Base-by-base conservation (phyloP, 1,140 invertebrate species). In the Zelostemma sp. region DNA sequence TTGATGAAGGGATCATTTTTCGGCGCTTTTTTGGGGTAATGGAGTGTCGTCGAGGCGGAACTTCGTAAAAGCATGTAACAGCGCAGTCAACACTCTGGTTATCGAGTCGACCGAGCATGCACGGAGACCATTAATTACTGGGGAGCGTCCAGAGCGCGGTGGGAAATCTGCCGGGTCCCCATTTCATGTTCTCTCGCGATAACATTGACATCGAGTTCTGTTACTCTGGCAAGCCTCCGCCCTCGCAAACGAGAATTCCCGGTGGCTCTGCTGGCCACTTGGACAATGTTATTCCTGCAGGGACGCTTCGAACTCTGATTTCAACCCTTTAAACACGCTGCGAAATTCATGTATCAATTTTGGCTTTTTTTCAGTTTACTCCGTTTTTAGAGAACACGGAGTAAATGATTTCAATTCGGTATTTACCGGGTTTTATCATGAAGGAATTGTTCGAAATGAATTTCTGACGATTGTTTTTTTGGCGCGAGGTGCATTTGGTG, bases 91-190 rank as follows among this genome's bases (percentile, higher is more conserved):
- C 48, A 50, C 48, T 17, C 54, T 45, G 47, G 38, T 31, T 40
- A 49, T n/a, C 33, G 49, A 33, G 1, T 25, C 40, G 43, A 31
- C 63, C 43, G 54, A 66, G 55, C 56, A 57, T 66, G 35, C 35
- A 49, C 53, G 53, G 71, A 54, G 77, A 78, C 80, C 75, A 81
- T 81, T 80, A 81, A 81, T 81, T 81, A 81, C 74, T 57, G 72
- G 49, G 68, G 74, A 57, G 73, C 72, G 68, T 69, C 69, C 62
- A 61, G 60, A 65, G 65, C 73, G 57, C 60, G 62, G 48, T 68
- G 62, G 75, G 67, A 73, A 77, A 77, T 71, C 63, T 59, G 60
- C 48, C 58, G 43, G 48, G 57, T 62, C 40, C 61, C 45, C 47
- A 48, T 51, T 21, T 46, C 40, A 38, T 21, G 56, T 18, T 49